These are phyloP conservation scores for Ginglymostoma cirratum DNA, from an alignment of 2,113 vertebrate genomes.

Conservation along the genomic window DNA sequence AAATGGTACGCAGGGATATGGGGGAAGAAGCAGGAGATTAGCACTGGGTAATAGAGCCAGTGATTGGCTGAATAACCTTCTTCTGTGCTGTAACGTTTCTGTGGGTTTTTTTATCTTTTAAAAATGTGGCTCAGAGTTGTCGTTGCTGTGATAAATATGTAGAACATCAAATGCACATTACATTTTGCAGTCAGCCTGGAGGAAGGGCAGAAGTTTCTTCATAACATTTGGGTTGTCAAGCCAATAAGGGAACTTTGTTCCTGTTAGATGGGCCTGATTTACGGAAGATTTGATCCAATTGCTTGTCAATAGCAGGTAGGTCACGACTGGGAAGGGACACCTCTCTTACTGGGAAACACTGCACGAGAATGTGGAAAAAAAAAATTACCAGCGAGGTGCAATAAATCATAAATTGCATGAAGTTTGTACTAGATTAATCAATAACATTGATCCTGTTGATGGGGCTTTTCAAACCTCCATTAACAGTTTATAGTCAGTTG, in stretches of 20 bases:
- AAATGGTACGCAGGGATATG: too few relatives aligned
- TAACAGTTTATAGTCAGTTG: constrained; percentile 24
- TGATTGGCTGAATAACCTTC: too few relatives aligned
- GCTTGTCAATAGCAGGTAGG: background rate
- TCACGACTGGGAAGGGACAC: background rate
- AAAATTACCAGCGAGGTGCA: background rate
- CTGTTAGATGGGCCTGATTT: background rate
- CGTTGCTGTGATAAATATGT: background rate
- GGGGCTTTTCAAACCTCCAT: constrained; percentile 1
- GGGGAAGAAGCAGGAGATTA: too few relatives aligned
- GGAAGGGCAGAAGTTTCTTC: background rate
- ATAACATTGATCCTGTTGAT: constrained; percentile 24
- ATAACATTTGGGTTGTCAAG: background rate
- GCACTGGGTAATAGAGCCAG: too few relatives aligned
- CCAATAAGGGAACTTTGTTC: background rate
- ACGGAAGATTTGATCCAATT: background rate
- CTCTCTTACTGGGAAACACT: background rate
- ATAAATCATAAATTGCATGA: constrained; percentile 20
- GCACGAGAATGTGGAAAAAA: background rate
- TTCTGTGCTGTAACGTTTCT: too few relatives aligned
- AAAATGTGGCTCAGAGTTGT: too few relatives aligned
- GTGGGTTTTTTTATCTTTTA: too few relatives aligned
- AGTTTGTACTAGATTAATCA: constrained; percentile 30
- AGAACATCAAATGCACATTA: background rate
- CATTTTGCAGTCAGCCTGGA: background rate